Percentiles rank a stretch among this genome's conserved stretches.
Conservation (phyloP, 2,888 invertebrate genomes). For the Stenotaenia linearis region DNA sequence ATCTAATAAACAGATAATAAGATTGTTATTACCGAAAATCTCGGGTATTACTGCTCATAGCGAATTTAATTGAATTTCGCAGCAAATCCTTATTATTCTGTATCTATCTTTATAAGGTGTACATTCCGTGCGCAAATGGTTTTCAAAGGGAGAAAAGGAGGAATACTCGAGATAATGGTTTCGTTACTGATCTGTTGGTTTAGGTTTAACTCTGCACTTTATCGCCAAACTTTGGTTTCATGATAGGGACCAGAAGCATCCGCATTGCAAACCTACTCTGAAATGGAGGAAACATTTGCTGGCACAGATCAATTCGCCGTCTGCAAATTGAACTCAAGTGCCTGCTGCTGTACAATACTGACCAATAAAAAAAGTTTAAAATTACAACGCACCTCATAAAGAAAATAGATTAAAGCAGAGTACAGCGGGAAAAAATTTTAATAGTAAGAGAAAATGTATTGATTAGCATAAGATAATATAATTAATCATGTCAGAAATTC, state of each 20-base stretch:
- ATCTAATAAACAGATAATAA: slow-evolving; percentile 32
- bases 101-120: no score
- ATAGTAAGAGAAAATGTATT: no score
- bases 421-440: no score
- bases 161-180: background rate
- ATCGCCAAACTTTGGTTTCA: background rate
- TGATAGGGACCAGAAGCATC: no score
- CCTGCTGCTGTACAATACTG: slow-evolving; percentile 27
- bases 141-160: no score
- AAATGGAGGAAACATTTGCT: background rate
- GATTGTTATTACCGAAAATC: no score
- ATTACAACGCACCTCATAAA: background rate
- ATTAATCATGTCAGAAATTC: no score
- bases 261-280: background rate
- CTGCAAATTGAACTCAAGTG: slow-evolving; percentile 36
- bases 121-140: no score
- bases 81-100: no score
- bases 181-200: background rate
- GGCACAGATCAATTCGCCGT: background rate
- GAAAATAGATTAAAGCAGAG: background rate
- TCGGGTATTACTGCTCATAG: no score
- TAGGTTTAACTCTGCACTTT: background rate
- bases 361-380: background rate
- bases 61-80: no score
- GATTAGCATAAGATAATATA: no score